These are phyloP conservation scores for Ophion ellenae DNA, from an alignment of 2,888 invertebrate genomes.

Conservation along the genomic window DNA sequence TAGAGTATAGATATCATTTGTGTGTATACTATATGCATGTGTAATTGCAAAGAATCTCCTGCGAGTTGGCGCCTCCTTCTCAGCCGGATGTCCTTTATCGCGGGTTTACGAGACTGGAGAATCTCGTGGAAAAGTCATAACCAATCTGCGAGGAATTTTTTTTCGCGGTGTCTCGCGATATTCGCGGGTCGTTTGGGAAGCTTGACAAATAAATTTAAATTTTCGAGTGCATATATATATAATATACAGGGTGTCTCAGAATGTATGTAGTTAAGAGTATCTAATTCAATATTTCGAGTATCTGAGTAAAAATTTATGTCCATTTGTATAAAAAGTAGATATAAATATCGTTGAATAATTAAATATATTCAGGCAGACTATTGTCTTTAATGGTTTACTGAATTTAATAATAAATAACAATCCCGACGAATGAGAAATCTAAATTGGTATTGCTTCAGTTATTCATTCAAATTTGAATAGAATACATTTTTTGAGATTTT, in stretches of 20 bases:
- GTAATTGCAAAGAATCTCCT: constrained; percentile 7
- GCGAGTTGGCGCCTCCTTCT: constrained; percentile 51
- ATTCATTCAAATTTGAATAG: not conserved
- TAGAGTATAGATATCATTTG: not conserved
- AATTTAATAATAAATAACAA: not conserved
- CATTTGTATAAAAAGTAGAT: no score
- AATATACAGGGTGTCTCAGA: no score
- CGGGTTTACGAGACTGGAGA: constrained; percentile 47
- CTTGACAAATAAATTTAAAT: not conserved
- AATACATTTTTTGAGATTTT: not conserved
- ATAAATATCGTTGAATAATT: no score
- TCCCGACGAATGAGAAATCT: not conserved
- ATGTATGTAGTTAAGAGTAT: no score
- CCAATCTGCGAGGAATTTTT: constrained; percentile 32
- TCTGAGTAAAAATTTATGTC: no score
- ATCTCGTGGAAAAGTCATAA: constrained; percentile 57
- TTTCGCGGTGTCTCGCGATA: not conserved
- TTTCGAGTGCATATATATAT: no score
- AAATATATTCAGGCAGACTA: no score
- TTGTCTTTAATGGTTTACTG: not conserved
- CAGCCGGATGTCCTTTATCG: constrained; percentile 63
- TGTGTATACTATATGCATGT: not conserved
- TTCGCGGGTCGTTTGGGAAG: not conserved
- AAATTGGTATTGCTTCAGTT: not conserved
- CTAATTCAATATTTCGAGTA: no score